These are phyloP conservation scores for Drosophila nasuta DNA, from an alignment of 1,140 invertebrate species.

Conservation along the genomic window DNA sequence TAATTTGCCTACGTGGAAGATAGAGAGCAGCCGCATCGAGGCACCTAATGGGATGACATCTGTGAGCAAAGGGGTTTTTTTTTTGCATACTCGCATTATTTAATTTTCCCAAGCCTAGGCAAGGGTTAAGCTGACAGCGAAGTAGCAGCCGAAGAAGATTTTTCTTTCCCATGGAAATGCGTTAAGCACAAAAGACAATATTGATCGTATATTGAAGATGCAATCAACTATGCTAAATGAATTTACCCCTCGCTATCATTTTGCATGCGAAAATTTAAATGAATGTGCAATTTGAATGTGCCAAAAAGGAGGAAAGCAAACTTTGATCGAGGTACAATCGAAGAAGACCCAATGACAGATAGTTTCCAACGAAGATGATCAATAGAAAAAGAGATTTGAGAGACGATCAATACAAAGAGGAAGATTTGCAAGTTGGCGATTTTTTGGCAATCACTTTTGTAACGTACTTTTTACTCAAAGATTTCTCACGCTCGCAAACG, in stretches of 20 bases:
- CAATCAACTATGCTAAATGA: slow-evolving; percentile 75
- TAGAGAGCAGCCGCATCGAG: slow-evolving; percentile 43
- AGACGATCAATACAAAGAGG: background rate
- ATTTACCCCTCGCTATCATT: slow-evolving; percentile 43
- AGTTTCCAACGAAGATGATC: slow-evolving; percentile 27
- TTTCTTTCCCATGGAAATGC: slow-evolving; percentile 80
- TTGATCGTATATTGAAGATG: slow-evolving; percentile 81
- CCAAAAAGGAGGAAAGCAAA: background rate
- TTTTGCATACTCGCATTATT: slow-evolving; percentile 74
- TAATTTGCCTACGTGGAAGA: slow-evolving; percentile 78
- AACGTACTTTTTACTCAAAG: slow-evolving; percentile 46
- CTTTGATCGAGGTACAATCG: slow-evolving; percentile 36
- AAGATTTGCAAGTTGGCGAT: slow-evolving; percentile 15
- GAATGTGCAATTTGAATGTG: slow-evolving; percentile 73
- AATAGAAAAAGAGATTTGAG: slow-evolving; percentile 1
- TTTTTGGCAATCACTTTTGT: slow-evolving; percentile 36
- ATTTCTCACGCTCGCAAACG: slow-evolving; percentile 34
- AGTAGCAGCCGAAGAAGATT: slow-evolving; percentile 17
- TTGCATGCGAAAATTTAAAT: slow-evolving; percentile 70
- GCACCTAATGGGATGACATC: slow-evolving; percentile 79
- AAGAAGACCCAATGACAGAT: slow-evolving; percentile 20
- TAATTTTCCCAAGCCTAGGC: slow-evolving; percentile 75
- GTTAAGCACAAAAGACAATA: slow-evolving; percentile 82
- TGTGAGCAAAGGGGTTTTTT: slow-evolving; percentile 47
- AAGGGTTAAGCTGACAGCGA: slow-evolving; percentile 51